Base-by-base conservation (phyloP, 2,113 vertebrate genomes). In the Naja naja region DNA sequence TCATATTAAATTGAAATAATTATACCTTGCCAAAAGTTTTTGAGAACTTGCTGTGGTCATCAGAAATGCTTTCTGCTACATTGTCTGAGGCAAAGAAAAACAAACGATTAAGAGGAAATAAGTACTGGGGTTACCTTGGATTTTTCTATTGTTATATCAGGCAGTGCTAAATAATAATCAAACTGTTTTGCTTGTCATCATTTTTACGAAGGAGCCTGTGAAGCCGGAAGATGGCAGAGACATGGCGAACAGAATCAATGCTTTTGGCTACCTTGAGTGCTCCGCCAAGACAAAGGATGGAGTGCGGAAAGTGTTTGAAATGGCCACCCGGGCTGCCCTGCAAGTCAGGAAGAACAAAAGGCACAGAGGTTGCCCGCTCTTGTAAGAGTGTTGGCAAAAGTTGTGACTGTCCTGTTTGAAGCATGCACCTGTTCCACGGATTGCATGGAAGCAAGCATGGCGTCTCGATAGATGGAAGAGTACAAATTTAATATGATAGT, bases 221-320 rank as follows among this genome's bases (percentile, higher is more conserved):
- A 99, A 98, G 92, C 97, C 98, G 0, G 99, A 99, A 95, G 99
- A 99, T 93, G 99, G 99, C 85, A 97, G 99, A 95, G 99, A 99
- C 96, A 99, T 99, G 99, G 98, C 99, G 10, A 99, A 99, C 96
- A 98, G 99, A 93, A 99, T 99, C 97, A 98, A 98, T 11, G 99
- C 99, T 94, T 99, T 99, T 11, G 99, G 99, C 91, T 99, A 99
- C 98, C 98, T 99, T 0, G 99, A 99, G 97, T 99, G 99, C 96
- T 99, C 99, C 0, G 99, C 99, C 97, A 99, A 99, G 98, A 99
- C 99, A 6, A 99, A 99, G 97, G 99, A 99, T 1, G 99, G 99
- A 0, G 99, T 99, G 94, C 98, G 99, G 95, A 99, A 99, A 95
- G 99, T 99, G 88, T 99, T 99, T 0, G 99, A 99, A 97, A 99